Evolutionary conservation across 1,140 invertebrate species (phyloP).

Genomic region (Aphelinus atriplicis): DNA sequence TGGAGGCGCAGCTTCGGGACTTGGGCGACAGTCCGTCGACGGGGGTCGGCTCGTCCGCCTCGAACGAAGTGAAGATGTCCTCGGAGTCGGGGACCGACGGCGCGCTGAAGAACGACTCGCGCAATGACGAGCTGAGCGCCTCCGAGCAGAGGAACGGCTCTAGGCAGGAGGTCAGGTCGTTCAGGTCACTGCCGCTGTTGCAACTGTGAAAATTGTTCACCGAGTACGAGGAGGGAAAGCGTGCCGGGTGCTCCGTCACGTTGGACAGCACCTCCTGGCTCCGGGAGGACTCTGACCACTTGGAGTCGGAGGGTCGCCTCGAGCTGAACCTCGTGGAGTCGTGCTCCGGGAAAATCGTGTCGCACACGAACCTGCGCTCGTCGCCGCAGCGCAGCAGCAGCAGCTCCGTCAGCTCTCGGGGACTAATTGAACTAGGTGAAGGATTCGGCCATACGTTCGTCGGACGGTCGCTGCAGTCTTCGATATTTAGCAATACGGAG

Average conservation of each 20-base stretch:
- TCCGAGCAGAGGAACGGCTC: constrained; percentile 60
- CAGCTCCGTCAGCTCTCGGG: constrained; percentile 46
- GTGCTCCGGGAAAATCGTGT: constrained; percentile 54
- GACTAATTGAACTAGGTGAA: constrained; percentile 26
- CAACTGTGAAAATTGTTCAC: constrained; percentile 60
- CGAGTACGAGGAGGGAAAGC: constrained; percentile 58
- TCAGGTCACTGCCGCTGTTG: constrained; percentile 57
- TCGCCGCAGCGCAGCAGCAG: constrained; percentile 36
- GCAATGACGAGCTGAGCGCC: constrained; percentile 55
- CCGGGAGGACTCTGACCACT: constrained; percentile 61
- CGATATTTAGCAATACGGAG: constrained; percentile 56
- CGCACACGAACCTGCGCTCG: constrained; percentile 37
- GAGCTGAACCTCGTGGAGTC: constrained; percentile 60
- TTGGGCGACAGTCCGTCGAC: background rate
- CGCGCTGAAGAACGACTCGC: constrained; percentile 58
- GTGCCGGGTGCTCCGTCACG: constrained; percentile 47
- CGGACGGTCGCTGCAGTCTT: constrained; percentile 47
- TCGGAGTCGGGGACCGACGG: constrained; percentile 55
- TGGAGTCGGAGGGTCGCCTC: constrained; percentile 58
- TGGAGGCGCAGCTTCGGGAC: constrained; percentile 21
- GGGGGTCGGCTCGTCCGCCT: constrained; percentile 49
- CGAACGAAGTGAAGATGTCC: constrained; percentile 59
- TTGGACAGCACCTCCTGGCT: constrained; percentile 59
- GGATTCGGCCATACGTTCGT: constrained; percentile 9
- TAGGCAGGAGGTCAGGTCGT: constrained; percentile 53